A percentile compares a stretch with the other conserved stretches of the same genome.
Evolutionary conservation across 2,113 vertebrate genomes (phyloP).

Genomic region (Phodopus roborovskii): DNA sequence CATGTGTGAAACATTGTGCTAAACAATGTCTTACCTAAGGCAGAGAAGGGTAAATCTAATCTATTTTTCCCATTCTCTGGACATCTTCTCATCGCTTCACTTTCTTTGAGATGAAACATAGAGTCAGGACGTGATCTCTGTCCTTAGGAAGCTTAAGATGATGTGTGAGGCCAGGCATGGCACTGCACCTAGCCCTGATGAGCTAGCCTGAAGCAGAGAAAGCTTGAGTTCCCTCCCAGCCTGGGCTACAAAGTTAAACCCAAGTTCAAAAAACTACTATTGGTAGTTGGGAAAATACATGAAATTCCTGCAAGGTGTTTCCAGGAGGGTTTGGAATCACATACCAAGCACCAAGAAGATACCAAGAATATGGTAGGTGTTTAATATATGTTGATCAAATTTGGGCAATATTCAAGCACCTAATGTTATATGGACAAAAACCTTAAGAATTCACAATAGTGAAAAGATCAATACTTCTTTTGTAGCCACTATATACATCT

Average conservation of each 20-base stretch:
- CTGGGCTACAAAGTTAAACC: background rate
- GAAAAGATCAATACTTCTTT: constrained; percentile 49
- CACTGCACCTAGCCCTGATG: background rate
- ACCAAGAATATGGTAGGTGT: background rate
- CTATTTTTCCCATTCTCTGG: background rate
- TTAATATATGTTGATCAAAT: constrained; percentile 27
- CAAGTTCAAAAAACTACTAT: background rate
- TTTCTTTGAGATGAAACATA: background rate
- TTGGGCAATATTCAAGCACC: background rate
- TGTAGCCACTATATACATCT: background rate
- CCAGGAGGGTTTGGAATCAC: background rate
- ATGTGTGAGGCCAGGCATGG: background rate
- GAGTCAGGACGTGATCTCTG: background rate
- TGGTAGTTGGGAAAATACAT: background rate
- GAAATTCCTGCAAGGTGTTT: background rate
- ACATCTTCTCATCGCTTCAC: background rate
- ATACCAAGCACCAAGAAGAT: background rate
- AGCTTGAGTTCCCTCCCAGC: background rate
- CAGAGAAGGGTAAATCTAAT: background rate
- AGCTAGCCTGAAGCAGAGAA: background rate
- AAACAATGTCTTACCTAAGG: background rate
- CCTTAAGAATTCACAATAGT: constrained; percentile 5
- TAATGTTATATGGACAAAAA: background rate
- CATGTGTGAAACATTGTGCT: background rate
- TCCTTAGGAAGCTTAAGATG: constrained; percentile 18